A percentile compares a stretch with the other conserved stretches of the same genome.
These are phyloP conservation scores for Chaetodon trifasciatus DNA, from an alignment of 2,797 vertebrate genomes.

Conservation along the genomic window DNA sequence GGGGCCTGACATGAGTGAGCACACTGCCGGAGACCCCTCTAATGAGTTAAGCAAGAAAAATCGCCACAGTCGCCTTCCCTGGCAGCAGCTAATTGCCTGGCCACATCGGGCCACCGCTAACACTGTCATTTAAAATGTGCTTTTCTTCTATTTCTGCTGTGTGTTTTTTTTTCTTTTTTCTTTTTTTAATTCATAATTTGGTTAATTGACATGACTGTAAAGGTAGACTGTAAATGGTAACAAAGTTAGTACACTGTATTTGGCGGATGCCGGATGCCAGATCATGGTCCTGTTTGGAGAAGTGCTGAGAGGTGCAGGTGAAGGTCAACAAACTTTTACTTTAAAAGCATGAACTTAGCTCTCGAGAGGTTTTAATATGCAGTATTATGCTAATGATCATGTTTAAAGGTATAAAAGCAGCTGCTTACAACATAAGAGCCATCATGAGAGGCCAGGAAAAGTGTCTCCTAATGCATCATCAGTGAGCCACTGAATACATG, in stretches of 20 bases:
- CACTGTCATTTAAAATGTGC: conserved; percentile 82
- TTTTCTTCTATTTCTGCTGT: conserved; percentile 65
- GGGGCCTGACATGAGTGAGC: conserved; percentile 88
- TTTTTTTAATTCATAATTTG: conserved; percentile 16
- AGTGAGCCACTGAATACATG: conserved; percentile 17
- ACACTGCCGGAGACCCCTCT: conserved; percentile 84
- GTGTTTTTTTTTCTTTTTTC: conserved; percentile 13
- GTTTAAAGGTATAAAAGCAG: conserved; percentile 49
- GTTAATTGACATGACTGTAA: conserved; percentile 65
- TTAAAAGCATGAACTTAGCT: conserved; percentile 54
- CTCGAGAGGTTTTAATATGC: conserved; percentile 4
- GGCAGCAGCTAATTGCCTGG: conserved; percentile 89
- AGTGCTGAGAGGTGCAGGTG: conserved; percentile 9
- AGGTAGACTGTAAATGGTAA: conserved; percentile 47
- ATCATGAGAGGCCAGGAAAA: conserved; percentile 16
- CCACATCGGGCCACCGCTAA: conserved; percentile 80
- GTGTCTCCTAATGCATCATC: conserved; percentile 26
- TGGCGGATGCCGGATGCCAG: conserved; percentile 21
- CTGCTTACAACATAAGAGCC: conserved; percentile 42
- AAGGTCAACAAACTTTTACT: conserved; percentile 44
- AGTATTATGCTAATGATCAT: conserved; percentile 29
- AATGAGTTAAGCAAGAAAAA: conserved; percentile 90
- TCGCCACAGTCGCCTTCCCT: conserved; percentile 85
- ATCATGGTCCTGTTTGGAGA: conserved; percentile 37
- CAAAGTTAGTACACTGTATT: conserved; percentile 4